phyloP scores from a whole-genome alignment of 2,797 vertebrate genomes.

The Falco concolor region DNA sequence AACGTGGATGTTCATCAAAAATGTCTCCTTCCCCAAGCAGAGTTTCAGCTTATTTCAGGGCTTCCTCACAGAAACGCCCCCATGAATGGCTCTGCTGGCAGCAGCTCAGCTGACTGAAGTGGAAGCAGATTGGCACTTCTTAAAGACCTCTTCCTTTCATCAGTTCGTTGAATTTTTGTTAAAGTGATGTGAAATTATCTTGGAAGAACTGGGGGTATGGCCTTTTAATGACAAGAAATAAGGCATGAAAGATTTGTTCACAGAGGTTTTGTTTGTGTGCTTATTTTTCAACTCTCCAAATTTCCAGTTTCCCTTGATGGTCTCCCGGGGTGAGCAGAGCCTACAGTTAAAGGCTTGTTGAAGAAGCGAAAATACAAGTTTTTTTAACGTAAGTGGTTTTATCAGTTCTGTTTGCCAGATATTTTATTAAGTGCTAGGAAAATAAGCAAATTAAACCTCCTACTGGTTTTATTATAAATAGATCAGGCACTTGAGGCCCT shows the following conservation, averaged over 20 bases:
- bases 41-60: background rate
- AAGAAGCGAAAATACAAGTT: background rate
- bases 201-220: background rate
- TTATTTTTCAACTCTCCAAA: background rate
- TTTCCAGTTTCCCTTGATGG: background rate
- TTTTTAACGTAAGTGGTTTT: constrained; percentile 32
- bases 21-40: background rate
- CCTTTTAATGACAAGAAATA: background rate
- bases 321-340: background rate
- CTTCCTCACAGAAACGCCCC: background rate
- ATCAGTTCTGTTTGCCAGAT: constrained; percentile 27
- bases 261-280: background rate
- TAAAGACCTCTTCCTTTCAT: background rate
- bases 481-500: background rate
- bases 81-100: background rate
- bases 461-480: constrained; percentile 30
- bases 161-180: background rate
- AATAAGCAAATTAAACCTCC: constrained; percentile 35
- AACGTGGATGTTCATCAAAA: background rate
- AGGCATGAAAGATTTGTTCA: background rate
- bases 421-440: constrained; percentile 47
- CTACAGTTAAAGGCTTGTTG: background rate
- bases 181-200: background rate
- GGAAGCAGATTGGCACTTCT: background rate
- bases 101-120: background rate